Conservation (phyloP, 2,797 vertebrate species). For the Eospalax fontanierii region DNA sequence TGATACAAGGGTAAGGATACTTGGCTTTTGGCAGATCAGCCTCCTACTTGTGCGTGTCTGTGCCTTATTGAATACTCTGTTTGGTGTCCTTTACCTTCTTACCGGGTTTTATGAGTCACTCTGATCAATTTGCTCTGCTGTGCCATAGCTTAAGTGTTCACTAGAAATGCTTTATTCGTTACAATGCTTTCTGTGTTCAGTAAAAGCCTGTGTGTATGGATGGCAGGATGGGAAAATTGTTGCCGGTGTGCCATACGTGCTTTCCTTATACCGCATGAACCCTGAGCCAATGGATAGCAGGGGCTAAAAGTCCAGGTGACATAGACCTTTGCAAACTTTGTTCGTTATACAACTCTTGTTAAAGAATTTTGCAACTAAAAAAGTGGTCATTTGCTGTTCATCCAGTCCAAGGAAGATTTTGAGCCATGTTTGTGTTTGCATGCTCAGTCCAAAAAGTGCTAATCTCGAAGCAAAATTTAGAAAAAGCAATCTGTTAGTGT, state of each 20-base stretch:
- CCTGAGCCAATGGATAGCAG: slow-evolving; percentile 82
- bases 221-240: slow-evolving; percentile 82
- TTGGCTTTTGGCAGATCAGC: slow-evolving; percentile 86
- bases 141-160: slow-evolving; percentile 88
- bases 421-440: slow-evolving; percentile 74
- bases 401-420: slow-evolving; percentile 68
- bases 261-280: slow-evolving; percentile 83
- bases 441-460: slow-evolving; percentile 60
- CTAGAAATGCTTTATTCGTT: slow-evolving; percentile 88
- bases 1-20: slow-evolving; percentile 94
- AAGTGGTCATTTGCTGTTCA: slow-evolving; percentile 42
- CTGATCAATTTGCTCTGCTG: slow-evolving; percentile 86
- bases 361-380: slow-evolving; percentile 74
- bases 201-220: slow-evolving; percentile 82
- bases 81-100: slow-evolving; percentile 85
- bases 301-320: slow-evolving; percentile 71
- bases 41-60: slow-evolving; percentile 89
- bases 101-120: slow-evolving; percentile 85
- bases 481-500: slow-evolving; percentile 52
- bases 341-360: slow-evolving; percentile 69
- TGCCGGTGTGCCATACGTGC: slow-evolving; percentile 84
- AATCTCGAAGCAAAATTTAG: slow-evolving; percentile 54
- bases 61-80: slow-evolving; percentile 87
- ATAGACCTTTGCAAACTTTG: slow-evolving; percentile 64
- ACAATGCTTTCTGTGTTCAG: slow-evolving; percentile 80